These are phyloP conservation scores for Leptestheria dahalacensis DNA, from an alignment of 1,140 invertebrate species.

Conservation along the genomic window DNA sequence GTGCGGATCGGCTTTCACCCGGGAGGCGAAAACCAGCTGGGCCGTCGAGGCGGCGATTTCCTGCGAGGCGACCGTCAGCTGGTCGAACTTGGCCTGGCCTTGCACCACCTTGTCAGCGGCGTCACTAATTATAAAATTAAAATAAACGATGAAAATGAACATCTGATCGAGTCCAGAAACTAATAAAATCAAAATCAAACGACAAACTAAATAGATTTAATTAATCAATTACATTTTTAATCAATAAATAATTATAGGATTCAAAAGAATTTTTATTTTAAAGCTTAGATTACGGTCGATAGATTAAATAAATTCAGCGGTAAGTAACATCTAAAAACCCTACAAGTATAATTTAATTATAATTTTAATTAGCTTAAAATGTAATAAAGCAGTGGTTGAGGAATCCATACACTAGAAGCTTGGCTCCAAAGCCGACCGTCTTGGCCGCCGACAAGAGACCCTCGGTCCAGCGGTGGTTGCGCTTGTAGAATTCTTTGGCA, in stretches of 20 bases:
- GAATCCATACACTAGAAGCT: slow-evolving; percentile 62
- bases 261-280: too few species aligned
- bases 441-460: slow-evolving; percentile 96
- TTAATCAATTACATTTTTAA: too few species aligned
- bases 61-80: slow-evolving; percentile 88
- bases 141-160: neutral
- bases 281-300: too few species aligned
- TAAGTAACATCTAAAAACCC: neutral
- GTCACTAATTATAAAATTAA: slow-evolving; percentile 40
- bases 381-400: neutral
- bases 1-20: slow-evolving; percentile 71
- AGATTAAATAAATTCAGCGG: neutral
- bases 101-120: slow-evolving; percentile 84
- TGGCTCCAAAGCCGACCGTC: slow-evolving; percentile 87
- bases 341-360: too few species aligned
- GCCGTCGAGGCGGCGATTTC: slow-evolving; percentile 94
- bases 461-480: slow-evolving; percentile 97
- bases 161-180: too few species aligned
- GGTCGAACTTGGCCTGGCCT: slow-evolving; percentile 76
- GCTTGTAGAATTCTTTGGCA: slow-evolving; percentile 88
- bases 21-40: slow-evolving; percentile 88
- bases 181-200: too few species aligned
- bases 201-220: too few species aligned
- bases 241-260: too few species aligned
- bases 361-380: too few species aligned